Conservation (phyloP, 1,140 invertebrate genomes). For the Ladona fulva region DNA sequence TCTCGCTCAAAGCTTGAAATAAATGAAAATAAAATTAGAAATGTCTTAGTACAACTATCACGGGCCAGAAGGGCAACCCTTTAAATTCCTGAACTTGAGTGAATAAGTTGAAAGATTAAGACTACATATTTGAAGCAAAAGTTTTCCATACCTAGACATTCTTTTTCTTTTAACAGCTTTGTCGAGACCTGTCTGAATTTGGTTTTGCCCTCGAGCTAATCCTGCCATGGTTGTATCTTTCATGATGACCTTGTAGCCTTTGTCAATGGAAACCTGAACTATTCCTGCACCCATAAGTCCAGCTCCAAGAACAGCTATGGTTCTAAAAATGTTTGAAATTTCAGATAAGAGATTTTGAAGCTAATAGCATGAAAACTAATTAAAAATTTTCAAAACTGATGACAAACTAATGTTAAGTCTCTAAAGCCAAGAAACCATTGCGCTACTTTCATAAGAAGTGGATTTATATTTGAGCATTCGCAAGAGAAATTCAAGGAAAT, state of each 20-base stretch:
- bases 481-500: no score
- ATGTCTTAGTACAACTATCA: no score
- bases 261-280: conserved; percentile 93
- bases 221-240: conserved; percentile 83
- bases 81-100: neutral
- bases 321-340: conserved; percentile 38
- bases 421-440: no score
- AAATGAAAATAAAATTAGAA: conserved; percentile 26
- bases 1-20: conserved; percentile 64
- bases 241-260: conserved; percentile 81
- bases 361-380: no score
- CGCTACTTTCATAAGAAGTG: no score
- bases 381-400: no score
- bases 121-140: neutral
- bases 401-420: no score
- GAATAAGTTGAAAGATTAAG: conserved; percentile 10
- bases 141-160: conserved; percentile 47
- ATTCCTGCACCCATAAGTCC: conserved; percentile 98
- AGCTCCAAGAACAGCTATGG: conserved; percentile 83
- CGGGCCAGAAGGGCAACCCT: neutral
- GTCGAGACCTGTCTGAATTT: conserved; percentile 77
- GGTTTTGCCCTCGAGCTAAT: conserved; percentile 76
- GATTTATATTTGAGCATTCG: no score
- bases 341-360: no score
- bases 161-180: conserved; percentile 74